These are phyloP conservation scores for Corydoras maculifer DNA, from an alignment of 2,113 vertebrate species.

Conservation along the genomic window DNA sequence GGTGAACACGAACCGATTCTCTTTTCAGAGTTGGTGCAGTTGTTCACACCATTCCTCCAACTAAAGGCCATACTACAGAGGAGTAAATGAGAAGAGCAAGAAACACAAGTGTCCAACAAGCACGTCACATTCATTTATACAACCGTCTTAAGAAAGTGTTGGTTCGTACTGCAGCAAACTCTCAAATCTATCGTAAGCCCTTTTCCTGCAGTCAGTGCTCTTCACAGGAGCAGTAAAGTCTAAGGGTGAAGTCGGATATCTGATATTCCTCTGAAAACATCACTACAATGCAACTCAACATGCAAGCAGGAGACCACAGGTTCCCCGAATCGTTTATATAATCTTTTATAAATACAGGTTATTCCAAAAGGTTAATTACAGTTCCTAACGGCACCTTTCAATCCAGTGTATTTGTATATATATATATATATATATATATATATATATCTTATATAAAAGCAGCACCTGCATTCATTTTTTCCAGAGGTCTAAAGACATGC, in stretches of 20 bases:
- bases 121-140: not conserved
- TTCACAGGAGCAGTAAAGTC: no score
- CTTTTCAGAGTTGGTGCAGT: conserved; percentile 23
- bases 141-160: not conserved
- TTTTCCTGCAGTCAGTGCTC: no score
- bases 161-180: not conserved
- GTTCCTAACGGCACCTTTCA: not conserved
- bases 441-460: no score
- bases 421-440: no score
- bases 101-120: not conserved
- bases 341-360: not conserved
- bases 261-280: no score
- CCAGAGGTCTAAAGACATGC: no score
- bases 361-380: not conserved
- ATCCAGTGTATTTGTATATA: not conserved
- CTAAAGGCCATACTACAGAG: conserved; percentile 40
- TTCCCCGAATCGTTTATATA: not conserved
- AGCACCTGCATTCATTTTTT: no score
- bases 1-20: not conserved
- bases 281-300: no score
- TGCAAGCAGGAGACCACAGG: not conserved
- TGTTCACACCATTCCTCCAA: conserved; percentile 61
- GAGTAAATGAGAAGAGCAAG: not conserved
- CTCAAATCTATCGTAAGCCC: no score
- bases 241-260: no score